Evolutionary conservation across 2,888 invertebrate species (phyloP), one percentile per base, ranked within the genome.

Genomic region (Gnatocerus cornutus): DNA sequence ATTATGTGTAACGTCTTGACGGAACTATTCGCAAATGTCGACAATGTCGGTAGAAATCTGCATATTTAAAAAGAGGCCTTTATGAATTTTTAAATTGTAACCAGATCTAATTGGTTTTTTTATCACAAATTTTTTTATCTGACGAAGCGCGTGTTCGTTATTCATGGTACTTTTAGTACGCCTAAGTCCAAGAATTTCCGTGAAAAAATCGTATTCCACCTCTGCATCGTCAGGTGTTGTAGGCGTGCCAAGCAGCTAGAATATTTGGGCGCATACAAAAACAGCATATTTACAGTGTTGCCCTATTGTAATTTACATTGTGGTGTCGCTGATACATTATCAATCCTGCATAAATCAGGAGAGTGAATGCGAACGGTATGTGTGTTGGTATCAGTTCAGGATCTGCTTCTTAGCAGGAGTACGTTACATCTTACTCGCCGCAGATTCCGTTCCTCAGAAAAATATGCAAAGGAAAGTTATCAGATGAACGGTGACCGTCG

Each of bases 271-370:
- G 74, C 75, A 75, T 73, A 74, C 72, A 73, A 69, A 73, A 76
- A 79, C 79, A 79, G 77, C 81, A 81, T 84, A 83, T 84, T 84
- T 84, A 84, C 84, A 84, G 79, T 82, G 73, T 71, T 78, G 76
- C 76, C 77, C 77, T 79, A 80, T 83, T 83, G 84, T 84, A 84
- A 83, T 84, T 84, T 81, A 84, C 84, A 84, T 84, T 84, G 83
- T 82, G 81, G 82, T 82, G 82, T 82, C 75, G 80, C 81, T 81
- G 84, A 84, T 84, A 78, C 80, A 79, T 82, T 84, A 84, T 84
- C 84, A 82, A 80, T 82, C 78, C 74, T 71, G 72, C 78, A 84
- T 84, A 84, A 84, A 84, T 84, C 84, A 83, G 80, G 65, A 62
- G 66, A 69, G 75, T 74, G 79, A 79, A 79, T 79, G 80, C 80